phyloP scores from a whole-genome alignment of 2,113 vertebrate species.

The Bubo blakistoni region DNA sequence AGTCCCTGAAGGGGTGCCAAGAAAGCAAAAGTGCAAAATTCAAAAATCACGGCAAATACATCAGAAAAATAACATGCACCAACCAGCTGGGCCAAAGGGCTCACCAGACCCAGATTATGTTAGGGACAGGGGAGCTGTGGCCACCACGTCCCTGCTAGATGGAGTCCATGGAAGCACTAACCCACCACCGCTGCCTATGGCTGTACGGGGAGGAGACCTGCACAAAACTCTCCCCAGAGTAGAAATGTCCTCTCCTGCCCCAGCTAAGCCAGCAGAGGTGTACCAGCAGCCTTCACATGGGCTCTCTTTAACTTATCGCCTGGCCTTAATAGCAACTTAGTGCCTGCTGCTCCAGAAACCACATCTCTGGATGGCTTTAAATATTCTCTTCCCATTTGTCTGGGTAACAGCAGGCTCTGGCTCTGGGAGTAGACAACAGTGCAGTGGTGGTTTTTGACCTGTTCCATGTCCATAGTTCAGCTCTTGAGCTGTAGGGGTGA shows the following conservation, averaged over 20 bases:
- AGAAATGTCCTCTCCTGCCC: not conserved
- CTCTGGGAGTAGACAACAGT: not conserved
- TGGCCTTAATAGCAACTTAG: not conserved
- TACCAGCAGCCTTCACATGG: not conserved
- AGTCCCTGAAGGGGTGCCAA: not conserved
- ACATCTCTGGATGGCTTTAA: not conserved
- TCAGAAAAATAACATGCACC: not conserved
- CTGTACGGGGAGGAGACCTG: not conserved
- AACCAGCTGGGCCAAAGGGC: not conserved
- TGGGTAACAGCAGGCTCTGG: not conserved
- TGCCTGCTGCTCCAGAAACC: not conserved
- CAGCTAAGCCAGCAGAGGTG: not conserved
- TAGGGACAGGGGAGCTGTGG: not conserved
- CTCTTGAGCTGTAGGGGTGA: not conserved
- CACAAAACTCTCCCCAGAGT: not conserved
- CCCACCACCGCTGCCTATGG: not conserved
- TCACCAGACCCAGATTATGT: not conserved
- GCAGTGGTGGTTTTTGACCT: not conserved
- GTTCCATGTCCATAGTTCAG: not conserved
- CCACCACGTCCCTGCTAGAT: not conserved
- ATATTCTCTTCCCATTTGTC: not conserved
- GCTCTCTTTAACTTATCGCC: not conserved
- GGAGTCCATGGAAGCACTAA: not conserved
- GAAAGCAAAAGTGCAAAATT: not conserved
- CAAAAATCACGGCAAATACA: not conserved